phyloP scores from a whole-genome alignment of 92 coral and sea anemone genomes.

The Meandrina meandrites region DNA sequence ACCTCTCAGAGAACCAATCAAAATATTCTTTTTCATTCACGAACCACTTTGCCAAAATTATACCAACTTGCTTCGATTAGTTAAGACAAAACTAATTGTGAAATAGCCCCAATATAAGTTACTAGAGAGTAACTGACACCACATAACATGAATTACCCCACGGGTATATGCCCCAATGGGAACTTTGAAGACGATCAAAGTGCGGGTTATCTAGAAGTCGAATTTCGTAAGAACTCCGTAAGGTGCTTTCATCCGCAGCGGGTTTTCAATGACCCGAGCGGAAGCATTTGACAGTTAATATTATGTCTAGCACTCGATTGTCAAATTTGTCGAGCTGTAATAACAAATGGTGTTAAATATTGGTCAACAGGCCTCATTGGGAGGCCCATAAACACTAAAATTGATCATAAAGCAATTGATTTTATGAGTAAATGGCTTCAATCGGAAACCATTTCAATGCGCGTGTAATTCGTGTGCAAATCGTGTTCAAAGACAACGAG shows the following conservation, averaged over 20 bases:
- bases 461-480: neutral
- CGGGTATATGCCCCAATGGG: neutral
- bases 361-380: constrained; percentile 13
- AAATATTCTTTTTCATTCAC: neutral
- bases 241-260: constrained; percentile 2
- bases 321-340: constrained; percentile 10
- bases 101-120: neutral
- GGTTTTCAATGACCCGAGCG: neutral
- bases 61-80: neutral
- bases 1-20: neutral
- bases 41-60: neutral
- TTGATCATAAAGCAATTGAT: constrained; percentile 4
- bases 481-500: neutral
- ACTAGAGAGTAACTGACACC: neutral
- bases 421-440: neutral
- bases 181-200: neutral
- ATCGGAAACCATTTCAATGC: constrained; percentile 1
- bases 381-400: neutral
- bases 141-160: neutral
- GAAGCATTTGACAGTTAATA: constrained; percentile 7
- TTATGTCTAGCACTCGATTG: constrained; percentile 15
- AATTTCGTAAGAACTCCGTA: neutral
- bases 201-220: neutral
- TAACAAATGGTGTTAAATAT: constrained; percentile 13
- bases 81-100: neutral